These are phyloP conservation scores for Ahaetulla prasina DNA, from an alignment of 2,113 vertebrate genomes.

Conservation along the genomic window DNA sequence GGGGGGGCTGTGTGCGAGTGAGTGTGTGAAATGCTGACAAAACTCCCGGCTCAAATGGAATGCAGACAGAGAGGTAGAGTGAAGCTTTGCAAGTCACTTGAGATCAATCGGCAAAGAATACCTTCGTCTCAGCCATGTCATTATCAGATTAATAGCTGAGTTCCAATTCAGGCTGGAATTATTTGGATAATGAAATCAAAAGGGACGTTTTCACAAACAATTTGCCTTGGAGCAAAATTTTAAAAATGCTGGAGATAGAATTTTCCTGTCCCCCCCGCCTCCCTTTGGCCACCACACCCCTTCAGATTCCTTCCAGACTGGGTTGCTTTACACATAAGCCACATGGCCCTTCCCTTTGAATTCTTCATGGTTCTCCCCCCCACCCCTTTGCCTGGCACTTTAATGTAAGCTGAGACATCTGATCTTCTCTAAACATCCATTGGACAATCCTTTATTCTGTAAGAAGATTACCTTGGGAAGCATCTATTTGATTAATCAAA, in stretches of 20 bases:
- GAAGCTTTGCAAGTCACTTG: slow-evolving; percentile 72
- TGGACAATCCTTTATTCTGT: neutral
- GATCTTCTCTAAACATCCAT: slow-evolving; percentile 13
- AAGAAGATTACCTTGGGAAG: neutral
- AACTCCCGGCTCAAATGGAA: slow-evolving; percentile 68
- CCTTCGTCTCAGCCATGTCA: slow-evolving; percentile 67
- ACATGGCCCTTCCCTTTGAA: neutral
- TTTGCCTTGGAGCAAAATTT: slow-evolving; percentile 71
- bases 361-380: neutral
- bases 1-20: slow-evolving; percentile 25
- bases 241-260: slow-evolving; percentile 43
- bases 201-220: slow-evolving; percentile 71
- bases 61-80: slow-evolving; percentile 70
- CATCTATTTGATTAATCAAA: neutral
- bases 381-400: slow-evolving; percentile 1
- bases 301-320: slow-evolving; percentile 55
- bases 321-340: slow-evolving; percentile 8
- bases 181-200: slow-evolving; percentile 81
- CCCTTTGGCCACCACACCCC: slow-evolving; percentile 57
- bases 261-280: slow-evolving; percentile 16
- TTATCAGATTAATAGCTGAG: slow-evolving; percentile 80
- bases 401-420: slow-evolving; percentile 14
- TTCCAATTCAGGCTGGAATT: slow-evolving; percentile 76
- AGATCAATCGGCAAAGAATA: slow-evolving; percentile 73
- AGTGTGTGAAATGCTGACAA: slow-evolving; percentile 56